Conservation (phyloP, 2,888 invertebrate genomes). For the Adela reaumurella region DNA sequence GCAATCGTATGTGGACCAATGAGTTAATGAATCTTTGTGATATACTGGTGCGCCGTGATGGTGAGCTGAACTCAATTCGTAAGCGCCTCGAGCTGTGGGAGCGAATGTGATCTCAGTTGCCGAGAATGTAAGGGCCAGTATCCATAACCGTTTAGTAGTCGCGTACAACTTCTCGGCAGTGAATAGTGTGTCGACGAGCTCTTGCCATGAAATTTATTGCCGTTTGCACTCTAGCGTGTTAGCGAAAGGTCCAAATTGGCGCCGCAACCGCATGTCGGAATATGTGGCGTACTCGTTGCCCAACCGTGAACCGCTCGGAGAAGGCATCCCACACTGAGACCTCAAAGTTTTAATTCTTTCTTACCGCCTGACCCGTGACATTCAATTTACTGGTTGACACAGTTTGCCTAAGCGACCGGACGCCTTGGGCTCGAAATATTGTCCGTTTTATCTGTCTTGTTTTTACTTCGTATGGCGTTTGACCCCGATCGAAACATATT, state of each 20-base stretch:
- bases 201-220: background rate
- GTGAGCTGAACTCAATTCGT: background rate
- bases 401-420: conserved; percentile 2
- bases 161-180: background rate
- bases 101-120: background rate
- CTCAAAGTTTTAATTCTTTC: conserved; percentile 52
- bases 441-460: background rate
- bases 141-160: background rate
- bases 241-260: background rate
- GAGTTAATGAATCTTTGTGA: conserved; percentile 48
- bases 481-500: no score
- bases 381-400: conserved; percentile 6
- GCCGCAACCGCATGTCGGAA: background rate
- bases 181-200: background rate
- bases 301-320: conserved; percentile 55
- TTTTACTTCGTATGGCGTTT: background rate
- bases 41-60: conserved; percentile 25
- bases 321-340: conserved; percentile 50
- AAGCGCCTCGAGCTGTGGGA: background rate
- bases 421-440: background rate
- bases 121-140: background rate
- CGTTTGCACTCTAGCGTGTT: background rate
- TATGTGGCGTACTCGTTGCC: conserved; percentile 9
- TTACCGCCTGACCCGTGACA: conserved; percentile 41
- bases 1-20: conserved; percentile 18